Base-by-base conservation (phyloP, 2,113 vertebrate genomes). In the Syrrhaptes paradoxus region DNA sequence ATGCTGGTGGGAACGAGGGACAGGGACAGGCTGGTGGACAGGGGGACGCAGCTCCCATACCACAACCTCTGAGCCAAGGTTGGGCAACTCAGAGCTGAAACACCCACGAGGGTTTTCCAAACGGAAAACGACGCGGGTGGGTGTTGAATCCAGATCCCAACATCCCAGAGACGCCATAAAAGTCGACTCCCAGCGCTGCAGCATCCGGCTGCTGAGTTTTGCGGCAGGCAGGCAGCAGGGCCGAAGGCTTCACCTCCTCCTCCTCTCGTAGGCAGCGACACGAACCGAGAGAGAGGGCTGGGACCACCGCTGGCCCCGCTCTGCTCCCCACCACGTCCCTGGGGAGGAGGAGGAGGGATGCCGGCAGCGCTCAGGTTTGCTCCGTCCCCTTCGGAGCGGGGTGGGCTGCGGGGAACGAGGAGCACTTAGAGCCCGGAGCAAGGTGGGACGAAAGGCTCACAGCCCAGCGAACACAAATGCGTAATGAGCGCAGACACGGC, bases 401-500 rank as follows among this genome's bases (percentile, higher is more conserved):
- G 21, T 46, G 43, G 52, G 55, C 77, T 86, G 78, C 6, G 4
- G 88, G 85, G 81, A 96, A 83, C 15, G 43, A 83, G 61, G 73
- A 85, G 77, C 57, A 67, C 87, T 83, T 12, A 87, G 49, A 62
- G 94, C 90, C 89, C 70, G 62, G 66, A 95, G 91, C 93, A 48
- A 21, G 1, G 0, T 6, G 45, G 79, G 88, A 74, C 1, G 7
- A 57, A 58, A 63, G 22, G 88, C 84, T 95, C 80, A 71, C 89
- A 93, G 94, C 43, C 83, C 93, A 96, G 86, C 22, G 92, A 72
- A 43, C 85, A 94, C 49, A n/a, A 93, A 34, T 34, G 73, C 17
- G 10, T 34, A 85, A 93, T 32, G 66, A 93, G 89, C 78, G 21
- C 1, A 22, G 89, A 82, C 89, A 88, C 9, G 2, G 95, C 70